Base-by-base conservation (phyloP, 1,140 invertebrate genomes). In the Drosophila nannoptera region DNA sequence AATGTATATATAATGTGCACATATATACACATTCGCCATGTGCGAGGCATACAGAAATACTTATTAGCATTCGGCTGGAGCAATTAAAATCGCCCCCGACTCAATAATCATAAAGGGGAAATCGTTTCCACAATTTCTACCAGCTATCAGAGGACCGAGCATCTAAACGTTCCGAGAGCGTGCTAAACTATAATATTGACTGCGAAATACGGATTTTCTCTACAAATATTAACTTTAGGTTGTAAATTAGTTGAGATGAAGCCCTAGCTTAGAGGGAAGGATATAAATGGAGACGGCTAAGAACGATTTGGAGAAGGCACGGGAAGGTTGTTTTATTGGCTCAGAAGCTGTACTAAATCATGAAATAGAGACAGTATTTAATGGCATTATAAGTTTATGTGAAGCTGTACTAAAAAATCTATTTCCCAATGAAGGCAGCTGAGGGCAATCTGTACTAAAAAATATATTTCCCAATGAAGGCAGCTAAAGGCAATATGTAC, bases 31-130 rank as follows among this genome's bases (percentile, higher is more conserved):
- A 38, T 68, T 56, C 49, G 60, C 59, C 69, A 75, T 59, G 59
- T 73, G 63, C 69, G 35, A 46, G 43, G 63, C 69, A 73, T 69
- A 60, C 45, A 54, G 14, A 75, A 69, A 58, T 62, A 48, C 32
- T 48, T 54, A 75, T 75, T 75, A 63, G 49, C 53, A 71, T 71
- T 67, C 42, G 36, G 31, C n/a, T 59, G 43, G 32, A 67, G 52
- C 64, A 69, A 72, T 75, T 72, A 72, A 64, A 72, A 7, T 42
- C 73, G 64, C 73, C 69, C 73, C 50, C 69, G 42, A 53, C 61
- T 69, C 35, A 40, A 16, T 49, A 46, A 35, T 62, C 32, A 22
- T 32, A 53, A 35, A 62, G 52, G 49, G 32, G 58, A n/a, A 55
- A 12, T 8, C 7, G 31, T 31, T 56, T 45, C 29, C 8, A 45